A percentile compares a stretch with the other conserved stretches of the same genome.
Conservation (phyloP, 2,797 vertebrate species). For the Sebastes alutus region DNA sequence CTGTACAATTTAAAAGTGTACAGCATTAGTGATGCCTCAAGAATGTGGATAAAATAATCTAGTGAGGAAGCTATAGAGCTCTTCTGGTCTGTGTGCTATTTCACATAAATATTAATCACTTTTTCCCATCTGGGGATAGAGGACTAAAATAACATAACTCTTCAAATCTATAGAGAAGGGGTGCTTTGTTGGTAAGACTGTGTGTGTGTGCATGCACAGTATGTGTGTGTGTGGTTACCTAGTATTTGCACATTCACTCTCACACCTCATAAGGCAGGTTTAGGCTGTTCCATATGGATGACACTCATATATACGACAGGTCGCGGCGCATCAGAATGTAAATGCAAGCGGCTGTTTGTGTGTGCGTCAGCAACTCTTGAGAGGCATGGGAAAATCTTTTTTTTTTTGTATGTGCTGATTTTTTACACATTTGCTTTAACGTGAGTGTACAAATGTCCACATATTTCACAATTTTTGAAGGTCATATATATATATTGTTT, state of each 20-base stretch:
- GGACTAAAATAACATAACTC: constrained; percentile 28
- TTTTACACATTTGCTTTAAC: not conserved
- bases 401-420: not conserved
- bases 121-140: constrained; percentile 22
- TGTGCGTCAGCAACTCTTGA: constrained; percentile 55
- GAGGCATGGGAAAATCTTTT: not conserved
- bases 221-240: not conserved
- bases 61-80: not conserved
- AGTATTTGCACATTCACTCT: constrained; percentile 19
- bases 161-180: constrained; percentile 4
- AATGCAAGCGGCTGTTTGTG: constrained; percentile 59
- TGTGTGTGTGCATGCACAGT: not conserved
- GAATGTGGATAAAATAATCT: constrained; percentile 11
- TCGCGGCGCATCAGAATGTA: constrained; percentile 55
- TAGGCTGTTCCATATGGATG: constrained; percentile 74
- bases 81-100: constrained; percentile 5
- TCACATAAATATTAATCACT: constrained; percentile 58
- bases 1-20: constrained; percentile 14
- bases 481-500: not conserved
- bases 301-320: constrained; percentile 41
- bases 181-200: not conserved
- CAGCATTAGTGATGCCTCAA: constrained; percentile 19
- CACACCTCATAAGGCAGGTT: constrained; percentile 45
- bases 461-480: not conserved
- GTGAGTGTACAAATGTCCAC: not conserved